These are phyloP conservation scores for Philantomba maxwellii DNA, from an alignment of 2,113 vertebrate genomes.

Conservation along the genomic window DNA sequence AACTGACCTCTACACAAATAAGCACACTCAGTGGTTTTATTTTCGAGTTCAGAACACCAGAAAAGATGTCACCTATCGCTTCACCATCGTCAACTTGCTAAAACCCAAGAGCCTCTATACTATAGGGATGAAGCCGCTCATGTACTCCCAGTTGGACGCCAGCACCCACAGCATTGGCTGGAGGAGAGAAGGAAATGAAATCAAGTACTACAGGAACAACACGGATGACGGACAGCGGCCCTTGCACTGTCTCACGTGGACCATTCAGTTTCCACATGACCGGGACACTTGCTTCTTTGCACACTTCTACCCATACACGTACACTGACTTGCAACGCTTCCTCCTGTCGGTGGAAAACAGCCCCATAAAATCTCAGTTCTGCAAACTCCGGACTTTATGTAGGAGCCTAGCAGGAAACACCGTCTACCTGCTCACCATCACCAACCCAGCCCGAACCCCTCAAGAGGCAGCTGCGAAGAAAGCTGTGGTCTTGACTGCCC, in stretches of 20 bases:
- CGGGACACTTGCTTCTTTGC: constrained; percentile 91
- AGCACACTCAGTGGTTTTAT: constrained; percentile 97
- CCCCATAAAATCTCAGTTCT: constrained; percentile 78
- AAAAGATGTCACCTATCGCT: constrained; percentile 83
- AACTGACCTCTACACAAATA: constrained; percentile 90
- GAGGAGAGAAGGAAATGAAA: constrained; percentile 79
- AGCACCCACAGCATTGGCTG: constrained; percentile 80
- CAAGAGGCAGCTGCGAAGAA: constrained; percentile 73
- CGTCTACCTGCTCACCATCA: constrained; percentile 87
- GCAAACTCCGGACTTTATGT: constrained; percentile 85
- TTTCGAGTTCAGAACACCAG: constrained; percentile 91
- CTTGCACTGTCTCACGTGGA: constrained; percentile 88
- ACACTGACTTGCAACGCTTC: constrained; percentile 87
- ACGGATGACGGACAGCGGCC: constrained; percentile 46
- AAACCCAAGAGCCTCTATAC: constrained; percentile 90
- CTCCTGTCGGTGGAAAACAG: constrained; percentile 77
- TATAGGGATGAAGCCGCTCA: constrained; percentile 85
- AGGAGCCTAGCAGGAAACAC: constrained; percentile 89
- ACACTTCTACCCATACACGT: constrained; percentile 93
- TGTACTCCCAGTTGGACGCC: constrained; percentile 90
- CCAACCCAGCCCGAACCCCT: constrained; percentile 63
- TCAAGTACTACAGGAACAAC: constrained; percentile 83
- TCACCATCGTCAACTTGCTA: constrained; percentile 92
- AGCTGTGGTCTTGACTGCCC: constrained; percentile 87
- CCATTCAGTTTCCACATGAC: constrained; percentile 83